These are phyloP conservation scores for human DNA, from an alignment of 2,113 vertebrate species.

Conservation along the genomic window DNA sequence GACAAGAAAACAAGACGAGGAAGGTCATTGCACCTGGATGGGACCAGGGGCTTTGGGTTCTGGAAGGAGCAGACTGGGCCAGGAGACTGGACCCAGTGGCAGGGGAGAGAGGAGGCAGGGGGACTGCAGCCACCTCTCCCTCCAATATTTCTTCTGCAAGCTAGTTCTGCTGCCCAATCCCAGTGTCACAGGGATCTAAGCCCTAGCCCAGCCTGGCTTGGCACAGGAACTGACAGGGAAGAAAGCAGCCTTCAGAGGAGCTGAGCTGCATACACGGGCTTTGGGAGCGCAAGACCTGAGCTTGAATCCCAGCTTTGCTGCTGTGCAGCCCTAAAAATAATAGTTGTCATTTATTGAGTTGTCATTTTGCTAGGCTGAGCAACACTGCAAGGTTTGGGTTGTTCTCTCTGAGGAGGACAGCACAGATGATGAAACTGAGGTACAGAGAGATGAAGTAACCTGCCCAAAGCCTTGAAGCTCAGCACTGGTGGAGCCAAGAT, in stretches of 20 bases:
- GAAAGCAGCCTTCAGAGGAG: background rate
- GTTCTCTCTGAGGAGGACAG: constrained; percentile 15
- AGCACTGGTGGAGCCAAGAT: background rate
- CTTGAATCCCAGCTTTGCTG: constrained; percentile 42
- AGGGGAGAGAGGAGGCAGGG: background rate
- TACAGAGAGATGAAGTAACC: constrained; percentile 14
- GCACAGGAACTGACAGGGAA: constrained; percentile 16
- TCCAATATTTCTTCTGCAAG: constrained; percentile 38
- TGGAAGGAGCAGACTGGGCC: background rate
- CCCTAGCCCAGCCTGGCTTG: background rate
- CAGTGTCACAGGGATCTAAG: background rate
- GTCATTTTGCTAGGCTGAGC: constrained; percentile 24
- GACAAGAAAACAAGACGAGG: constrained; percentile 47
- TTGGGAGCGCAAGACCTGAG: background rate
- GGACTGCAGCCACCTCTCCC: background rate
- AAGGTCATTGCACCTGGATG: constrained; percentile 31
- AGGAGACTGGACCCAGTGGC: background rate
- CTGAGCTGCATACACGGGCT: constrained; percentile 10
- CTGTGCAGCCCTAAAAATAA: constrained; percentile 52
- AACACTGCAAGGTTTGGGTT: constrained; percentile 12
- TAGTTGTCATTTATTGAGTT: constrained; percentile 4
- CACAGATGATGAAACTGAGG: constrained; percentile 40
- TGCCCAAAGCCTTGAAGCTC: background rate
- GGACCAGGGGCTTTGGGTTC: background rate
- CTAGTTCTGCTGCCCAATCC: constrained; percentile 27